Conservation (phyloP, 1,140 invertebrate species). For the Oryzaephilus surinamensis region DNA sequence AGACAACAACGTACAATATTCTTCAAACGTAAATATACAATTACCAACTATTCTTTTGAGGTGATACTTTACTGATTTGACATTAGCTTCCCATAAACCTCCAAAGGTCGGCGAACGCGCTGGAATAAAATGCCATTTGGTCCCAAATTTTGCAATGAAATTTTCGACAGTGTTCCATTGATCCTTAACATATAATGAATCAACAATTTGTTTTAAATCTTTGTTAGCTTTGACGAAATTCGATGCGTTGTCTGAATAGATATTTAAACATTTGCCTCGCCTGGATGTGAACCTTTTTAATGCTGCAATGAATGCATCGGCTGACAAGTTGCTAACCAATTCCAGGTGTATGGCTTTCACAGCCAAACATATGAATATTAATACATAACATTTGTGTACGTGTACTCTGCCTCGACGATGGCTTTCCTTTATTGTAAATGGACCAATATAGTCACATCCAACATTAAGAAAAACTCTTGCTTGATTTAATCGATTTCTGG, state of each 20-base stretch:
- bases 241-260: conserved; percentile 23
- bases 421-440: conserved; percentile 9
- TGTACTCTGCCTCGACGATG: conserved; percentile 8
- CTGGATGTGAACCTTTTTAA: conserved; percentile 25
- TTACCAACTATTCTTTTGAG: conserved; percentile 13
- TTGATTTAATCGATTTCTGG: conserved; percentile 6
- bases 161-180: not conserved
- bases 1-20: conserved; percentile 16
- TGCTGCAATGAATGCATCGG: conserved; percentile 28
- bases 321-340: conserved; percentile 23
- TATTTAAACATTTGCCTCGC: conserved; percentile 17
- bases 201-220: conserved; percentile 1
- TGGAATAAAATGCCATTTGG: conserved; percentile 4
- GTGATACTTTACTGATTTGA: conserved; percentile 3
- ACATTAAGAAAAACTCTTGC: conserved; percentile 15
- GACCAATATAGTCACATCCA: conserved; percentile 28
- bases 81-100: conserved; percentile 1
- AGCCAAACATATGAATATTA: conserved; percentile 29
- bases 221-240: conserved; percentile 22
- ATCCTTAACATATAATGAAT: not conserved
- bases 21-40: conserved; percentile 21
- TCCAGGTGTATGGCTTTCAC: conserved; percentile 32
- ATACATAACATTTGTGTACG: conserved; percentile 23
- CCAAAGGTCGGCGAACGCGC: not conserved
- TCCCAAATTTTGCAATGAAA: not conserved